A percentile compares a stretch with the other conserved stretches of the same genome.
phyloP scores from a whole-genome alignment of 2,888 invertebrate genomes.

The Anagyrus pseudococci region DNA sequence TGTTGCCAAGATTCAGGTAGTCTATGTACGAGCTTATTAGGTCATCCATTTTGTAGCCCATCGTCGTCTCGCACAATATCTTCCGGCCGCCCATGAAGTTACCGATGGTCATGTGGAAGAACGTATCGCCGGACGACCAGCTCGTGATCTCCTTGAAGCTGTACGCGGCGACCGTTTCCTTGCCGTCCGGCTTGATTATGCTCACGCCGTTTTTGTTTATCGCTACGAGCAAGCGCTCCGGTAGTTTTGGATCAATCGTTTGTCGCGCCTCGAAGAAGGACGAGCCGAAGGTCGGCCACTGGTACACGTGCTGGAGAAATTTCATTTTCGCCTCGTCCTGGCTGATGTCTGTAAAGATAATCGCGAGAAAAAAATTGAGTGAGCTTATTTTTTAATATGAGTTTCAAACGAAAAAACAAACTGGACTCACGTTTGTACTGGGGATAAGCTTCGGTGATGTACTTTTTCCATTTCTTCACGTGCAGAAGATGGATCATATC shows the following conservation, averaged over 20 bases:
- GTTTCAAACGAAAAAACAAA: neutral
- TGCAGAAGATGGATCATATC: constrained; percentile 78
- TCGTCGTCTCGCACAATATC: constrained; percentile 85
- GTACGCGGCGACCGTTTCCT: constrained; percentile 85
- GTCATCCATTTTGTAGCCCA: constrained; percentile 98
- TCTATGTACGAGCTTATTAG: constrained; percentile 89
- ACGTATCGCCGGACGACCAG: constrained; percentile 96
- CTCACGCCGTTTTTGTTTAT: constrained; percentile 92
- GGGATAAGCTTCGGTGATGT: constrained; percentile 71
- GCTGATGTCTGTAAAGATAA: constrained; percentile 62
- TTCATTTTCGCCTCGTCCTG: constrained; percentile 80
- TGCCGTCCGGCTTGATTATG: constrained; percentile 85
- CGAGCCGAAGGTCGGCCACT: constrained; percentile 90
- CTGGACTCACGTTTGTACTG: constrained; percentile 41
- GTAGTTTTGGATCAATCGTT: constrained; percentile 84
- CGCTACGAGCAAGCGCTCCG: constrained; percentile 85
- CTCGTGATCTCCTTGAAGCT: constrained; percentile 89
- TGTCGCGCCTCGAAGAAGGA: constrained; percentile 96
- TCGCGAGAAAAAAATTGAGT: neutral
- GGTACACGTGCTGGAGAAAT: constrained; percentile 78
- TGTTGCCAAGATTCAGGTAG: constrained; percentile 2
- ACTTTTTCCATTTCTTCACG: constrained; percentile 83
- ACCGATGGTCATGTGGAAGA: constrained; percentile 95
- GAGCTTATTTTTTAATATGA: neutral
- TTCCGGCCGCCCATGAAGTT: constrained; percentile 91